Base-by-base conservation (phyloP, 1,140 invertebrate genomes). In the Drosophila cardini region DNA sequence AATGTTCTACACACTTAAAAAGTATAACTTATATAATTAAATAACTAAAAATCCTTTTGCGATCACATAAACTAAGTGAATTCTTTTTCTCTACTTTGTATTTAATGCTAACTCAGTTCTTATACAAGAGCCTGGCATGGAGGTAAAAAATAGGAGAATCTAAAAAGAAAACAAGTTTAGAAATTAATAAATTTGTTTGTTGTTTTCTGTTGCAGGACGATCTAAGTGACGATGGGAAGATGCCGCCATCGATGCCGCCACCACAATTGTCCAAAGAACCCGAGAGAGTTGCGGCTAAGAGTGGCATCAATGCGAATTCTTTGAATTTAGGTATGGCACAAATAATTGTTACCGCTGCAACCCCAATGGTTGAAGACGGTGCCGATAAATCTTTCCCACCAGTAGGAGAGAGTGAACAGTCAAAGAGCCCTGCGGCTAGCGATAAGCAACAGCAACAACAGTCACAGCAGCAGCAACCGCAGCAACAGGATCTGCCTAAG, bases 301-400 rank as follows among this genome's bases (percentile, higher is more conserved):
- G 52, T 30, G 48, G 62, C 57, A 61, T 36, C 9, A 55, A 10
- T 16, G 57, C 62, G 53, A 80, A 91, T 76, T 80, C 77, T 71
- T 78, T 91, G 61, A 91, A 91, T 76, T 93, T 97, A 46, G 96
- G 95, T 58, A 96, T 96, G 48, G 96, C 96, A 55, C 96, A 97
- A 90, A 97, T 97, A 74, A 96, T 97, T 6, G 97, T 98, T 86
- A 97, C 96, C 11, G 96, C 96, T 18, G 96, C 97, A 45, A 97
- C 97, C 4, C 97, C 97, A 18, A 96, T 97, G 96, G 93, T 94
- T 76, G 97, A 97, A 92, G 96, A 97, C 91, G 81, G 82, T 76
- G 86, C 62, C 91, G 93, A 90, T 92, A 93, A 85, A 89, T 90
- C 70, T 92, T 78, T 92, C 90, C 73, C 92, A 92, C 89, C 91